Evolutionary conservation across 1,140 invertebrate genomes (phyloP).

Genomic region (Cydia fagiglandana): DNA sequence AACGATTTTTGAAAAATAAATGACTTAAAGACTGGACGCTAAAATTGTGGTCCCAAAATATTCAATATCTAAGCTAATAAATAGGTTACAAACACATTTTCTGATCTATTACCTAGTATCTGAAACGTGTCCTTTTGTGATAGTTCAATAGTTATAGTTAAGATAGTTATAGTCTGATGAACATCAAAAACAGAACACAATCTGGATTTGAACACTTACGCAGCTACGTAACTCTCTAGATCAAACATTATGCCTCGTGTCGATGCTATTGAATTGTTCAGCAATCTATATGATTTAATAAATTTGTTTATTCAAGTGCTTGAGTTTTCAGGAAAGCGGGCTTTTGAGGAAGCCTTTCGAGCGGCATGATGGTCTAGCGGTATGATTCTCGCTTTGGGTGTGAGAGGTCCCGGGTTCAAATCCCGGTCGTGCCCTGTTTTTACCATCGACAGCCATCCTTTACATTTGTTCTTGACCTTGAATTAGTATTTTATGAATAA

Average conservation of each 20-base stretch:
- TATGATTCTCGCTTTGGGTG: slow-evolving; percentile 32
- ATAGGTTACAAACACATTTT: too few relatives aligned
- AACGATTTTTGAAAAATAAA: neutral
- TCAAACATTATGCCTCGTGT: neutral
- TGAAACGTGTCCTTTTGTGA: neutral
- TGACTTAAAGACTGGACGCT: too few relatives aligned
- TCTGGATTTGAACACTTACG: slow-evolving; percentile 6
- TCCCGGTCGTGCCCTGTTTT: slow-evolving; percentile 27
- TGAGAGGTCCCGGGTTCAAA: slow-evolving; percentile 31
- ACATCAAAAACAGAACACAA: slow-evolving; percentile 4
- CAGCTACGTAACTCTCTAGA: neutral
- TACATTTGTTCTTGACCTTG: too few relatives aligned
- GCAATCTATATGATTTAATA: neutral
- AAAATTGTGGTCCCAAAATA: too few relatives aligned
- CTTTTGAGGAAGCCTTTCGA: neutral
- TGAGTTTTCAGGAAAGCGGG: neutral
- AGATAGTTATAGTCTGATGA: neutral
- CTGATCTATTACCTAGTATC: too few relatives aligned
- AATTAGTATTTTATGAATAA: too few relatives aligned
- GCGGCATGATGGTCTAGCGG: slow-evolving; percentile 16
- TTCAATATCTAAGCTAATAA: too few relatives aligned
- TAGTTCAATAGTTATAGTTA: neutral
- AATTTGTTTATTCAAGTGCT: neutral
- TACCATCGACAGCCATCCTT: too few relatives aligned
- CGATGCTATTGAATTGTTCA: neutral